Conservation (phyloP, 2,113 vertebrate genomes). For the Esox niger region DNA sequence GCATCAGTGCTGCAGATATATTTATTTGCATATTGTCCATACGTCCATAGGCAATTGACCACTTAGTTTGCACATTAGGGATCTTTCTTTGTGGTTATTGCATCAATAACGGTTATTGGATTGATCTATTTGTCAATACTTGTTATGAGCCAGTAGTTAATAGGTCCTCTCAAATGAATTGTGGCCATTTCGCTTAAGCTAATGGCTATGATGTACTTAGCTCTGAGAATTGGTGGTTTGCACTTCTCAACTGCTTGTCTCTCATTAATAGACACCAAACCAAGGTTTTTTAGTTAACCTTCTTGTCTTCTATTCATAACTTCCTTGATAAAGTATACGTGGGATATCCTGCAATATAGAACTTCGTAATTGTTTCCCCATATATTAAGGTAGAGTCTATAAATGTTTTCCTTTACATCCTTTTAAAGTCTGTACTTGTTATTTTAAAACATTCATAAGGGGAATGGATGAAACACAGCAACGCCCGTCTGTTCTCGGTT, state of each 20-base stretch:
- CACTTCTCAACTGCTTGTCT: not conserved
- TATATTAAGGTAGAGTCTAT: too few species aligned
- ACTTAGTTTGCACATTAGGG: not conserved
- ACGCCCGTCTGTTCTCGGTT: too few species aligned
- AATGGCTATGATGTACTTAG: not conserved
- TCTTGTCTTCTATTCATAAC: not conserved
- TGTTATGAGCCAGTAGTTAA: not conserved
- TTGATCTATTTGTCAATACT: conserved; percentile 1
- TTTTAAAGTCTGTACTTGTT: too few species aligned
- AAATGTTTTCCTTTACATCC: too few species aligned
- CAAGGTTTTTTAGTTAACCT: not conserved
- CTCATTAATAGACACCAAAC: conserved; percentile 1
- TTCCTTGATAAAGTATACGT: not conserved
- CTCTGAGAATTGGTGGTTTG: not conserved
- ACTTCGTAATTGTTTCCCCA: too few species aligned
- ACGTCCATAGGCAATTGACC: not conserved
- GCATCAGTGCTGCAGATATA: not conserved
- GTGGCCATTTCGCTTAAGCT: not conserved
- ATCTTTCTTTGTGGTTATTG: not conserved
- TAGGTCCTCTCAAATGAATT: not conserved
- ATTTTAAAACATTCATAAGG: too few species aligned
- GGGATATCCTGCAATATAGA: too few species aligned
- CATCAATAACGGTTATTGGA: not conserved
- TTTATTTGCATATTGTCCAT: not conserved
- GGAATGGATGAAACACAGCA: too few species aligned